Evolutionary conservation across 2,888 invertebrate species (phyloP).

Genomic region (Hydrotaea cyrtoneurina): DNA sequence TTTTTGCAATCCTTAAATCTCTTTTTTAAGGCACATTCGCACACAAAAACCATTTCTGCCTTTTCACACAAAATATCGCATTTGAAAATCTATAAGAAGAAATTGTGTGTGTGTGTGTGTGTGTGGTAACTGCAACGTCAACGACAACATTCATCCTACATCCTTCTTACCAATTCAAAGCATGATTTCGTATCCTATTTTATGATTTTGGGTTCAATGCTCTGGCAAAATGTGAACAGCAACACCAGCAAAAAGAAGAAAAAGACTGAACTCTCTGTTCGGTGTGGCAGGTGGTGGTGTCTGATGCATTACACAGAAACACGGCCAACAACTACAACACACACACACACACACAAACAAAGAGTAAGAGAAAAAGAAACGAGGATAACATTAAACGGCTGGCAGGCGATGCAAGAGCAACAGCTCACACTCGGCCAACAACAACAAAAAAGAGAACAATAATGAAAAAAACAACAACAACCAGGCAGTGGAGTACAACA

Average conservation of each 20-base stretch:
- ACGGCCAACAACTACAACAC: not conserved
- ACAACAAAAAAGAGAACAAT: conserved; percentile 27
- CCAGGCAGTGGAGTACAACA: not conserved
- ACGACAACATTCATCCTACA: conserved; percentile 13
- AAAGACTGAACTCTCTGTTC: conserved; percentile 21
- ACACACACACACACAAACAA: not conserved
- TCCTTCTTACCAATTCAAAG: conserved; percentile 27
- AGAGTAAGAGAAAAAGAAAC: conserved; percentile 25
- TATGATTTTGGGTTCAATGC: conserved; percentile 58
- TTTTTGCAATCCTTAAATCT: not conserved
- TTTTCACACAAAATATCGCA: conserved; percentile 1
- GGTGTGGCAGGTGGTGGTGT: conserved; percentile 61
- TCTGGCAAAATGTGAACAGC: conserved; percentile 48
- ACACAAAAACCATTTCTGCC: not conserved
- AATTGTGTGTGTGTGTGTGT: not conserved
- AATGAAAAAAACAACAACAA: conserved; percentile 24
- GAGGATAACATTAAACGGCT: conserved; percentile 37
- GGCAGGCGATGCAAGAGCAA: conserved; percentile 53
- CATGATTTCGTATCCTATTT: conserved; percentile 57
- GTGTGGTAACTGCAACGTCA: not conserved
- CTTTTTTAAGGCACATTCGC: not conserved
- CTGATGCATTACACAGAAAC: conserved; percentile 47
- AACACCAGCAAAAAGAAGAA: not conserved
- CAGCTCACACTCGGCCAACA: conserved; percentile 41
- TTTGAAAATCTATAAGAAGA: not conserved